Base-by-base conservation (phyloP, 2,113 vertebrate genomes). In the Phalacrocorax pelagicus region DNA sequence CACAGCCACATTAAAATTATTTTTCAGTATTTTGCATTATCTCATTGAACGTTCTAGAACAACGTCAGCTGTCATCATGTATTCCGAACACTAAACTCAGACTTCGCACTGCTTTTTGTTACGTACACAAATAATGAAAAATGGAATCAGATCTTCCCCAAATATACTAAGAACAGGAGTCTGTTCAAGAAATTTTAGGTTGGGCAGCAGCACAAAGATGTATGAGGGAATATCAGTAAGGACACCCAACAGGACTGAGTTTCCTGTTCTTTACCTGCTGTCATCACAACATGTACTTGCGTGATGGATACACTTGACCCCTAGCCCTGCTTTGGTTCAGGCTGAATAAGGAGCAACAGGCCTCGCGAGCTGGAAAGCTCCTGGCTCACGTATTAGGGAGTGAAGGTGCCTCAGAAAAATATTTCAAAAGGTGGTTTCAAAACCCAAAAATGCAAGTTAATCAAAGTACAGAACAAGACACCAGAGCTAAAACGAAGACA, bases 141-240 rank as follows among this genome's bases (percentile, higher is more conserved):
- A 57, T 18, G 6, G 22, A 67, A 87, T 51, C 42, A 67, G 8
- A 24, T 73, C 51, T 83, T 62, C 34, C 62, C 40, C 16, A 67
- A 16, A 40, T 67, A 62, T 44, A 23, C 46, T 44, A 38, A 36
- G 30, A 36, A 62, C 8, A 34, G 13, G 26, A 66, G 46, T 13
- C 32, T 78, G 5, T 34, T 61, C 30, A 3, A 51, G 40, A 82
- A 29, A 54, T 49, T 34, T 49, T 36, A 70, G 30, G 13, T 3
- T 54, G 47, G 20, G 47, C 20, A 75, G 9, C 27, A 88, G n/a
- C n/a, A 85, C 21, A 40, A 47, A 70, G 21, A 40, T 13, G 1
- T 44, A 52, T 0, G 2, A 74, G 18, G 42, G 47, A 75, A 12
- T 62, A 29, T 15, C 0, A 0, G 21, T 21, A 85, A 22, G 11